phyloP scores from a whole-genome alignment of 2,113 vertebrate species.

The Coptodon bakossiorum region DNA sequence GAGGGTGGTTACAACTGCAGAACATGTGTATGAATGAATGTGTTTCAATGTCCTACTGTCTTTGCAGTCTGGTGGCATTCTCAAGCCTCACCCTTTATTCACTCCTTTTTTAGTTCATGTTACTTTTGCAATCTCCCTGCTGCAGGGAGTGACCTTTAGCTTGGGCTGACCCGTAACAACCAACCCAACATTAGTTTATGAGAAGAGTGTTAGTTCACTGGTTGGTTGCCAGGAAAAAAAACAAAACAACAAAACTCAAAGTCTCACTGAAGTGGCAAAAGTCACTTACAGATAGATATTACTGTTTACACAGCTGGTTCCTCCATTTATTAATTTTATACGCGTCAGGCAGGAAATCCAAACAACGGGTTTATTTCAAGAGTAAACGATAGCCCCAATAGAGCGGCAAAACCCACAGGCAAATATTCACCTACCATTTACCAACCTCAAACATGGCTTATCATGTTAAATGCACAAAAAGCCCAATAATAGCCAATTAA shows the following conservation, averaged over 20 bases:
- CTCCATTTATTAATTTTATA: neutral
- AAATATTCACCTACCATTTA: neutral
- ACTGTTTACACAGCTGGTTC: neutral
- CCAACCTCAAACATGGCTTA: neutral
- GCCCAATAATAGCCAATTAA: neutral
- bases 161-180: neutral
- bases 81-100: slow-evolving; percentile 9
- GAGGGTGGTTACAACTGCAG: neutral
- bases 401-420: neutral
- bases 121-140: neutral
- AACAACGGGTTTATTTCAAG: neutral
- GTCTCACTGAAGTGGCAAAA: neutral
- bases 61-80: slow-evolving; percentile 33
- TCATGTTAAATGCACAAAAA: neutral
- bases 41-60: slow-evolving; percentile 18
- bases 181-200: neutral
- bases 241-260: neutral
- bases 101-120: slow-evolving; percentile 14
- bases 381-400: neutral
- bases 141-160: neutral
- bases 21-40: neutral
- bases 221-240: neutral
- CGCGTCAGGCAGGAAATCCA: neutral
- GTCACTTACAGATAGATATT: neutral
- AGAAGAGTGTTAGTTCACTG: neutral